Conservation (phyloP, 1,140 invertebrate species). For the Meloidogyne floridensis region DNA sequence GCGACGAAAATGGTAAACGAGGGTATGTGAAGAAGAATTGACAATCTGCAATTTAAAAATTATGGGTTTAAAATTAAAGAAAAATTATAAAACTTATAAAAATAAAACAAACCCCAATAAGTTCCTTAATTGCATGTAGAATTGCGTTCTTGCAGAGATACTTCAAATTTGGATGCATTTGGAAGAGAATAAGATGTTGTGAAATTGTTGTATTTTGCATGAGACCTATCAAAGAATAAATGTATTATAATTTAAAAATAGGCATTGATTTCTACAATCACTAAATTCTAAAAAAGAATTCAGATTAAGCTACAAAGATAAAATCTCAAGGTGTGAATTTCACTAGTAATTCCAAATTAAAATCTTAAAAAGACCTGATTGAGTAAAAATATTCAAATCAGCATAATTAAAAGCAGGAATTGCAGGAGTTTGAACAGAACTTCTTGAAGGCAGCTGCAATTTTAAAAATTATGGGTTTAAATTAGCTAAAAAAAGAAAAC, state of each 20-base stretch:
- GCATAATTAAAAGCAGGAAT: conserved; percentile 25
- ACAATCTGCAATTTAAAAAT: too few species aligned
- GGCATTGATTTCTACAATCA: too few species aligned
- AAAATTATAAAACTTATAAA: conserved; percentile 17
- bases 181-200: conserved; percentile 61
- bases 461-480: too few species aligned
- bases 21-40: too few species aligned
- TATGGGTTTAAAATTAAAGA: too few species aligned
- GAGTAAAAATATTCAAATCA: conserved; percentile 17
- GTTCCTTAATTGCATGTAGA: conserved; percentile 40
- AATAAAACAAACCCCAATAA: conserved; percentile 35
- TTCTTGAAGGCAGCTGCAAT: not conserved
- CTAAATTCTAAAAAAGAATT: too few species aligned
- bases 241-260: not conserved
- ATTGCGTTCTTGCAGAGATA: conserved; percentile 42
- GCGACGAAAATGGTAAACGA: too few species aligned
- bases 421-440: not conserved
- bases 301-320: too few species aligned
- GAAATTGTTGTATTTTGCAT: conserved; percentile 36
- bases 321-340: too few species aligned
- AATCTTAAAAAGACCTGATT: conserved; percentile 8
- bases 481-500: too few species aligned
- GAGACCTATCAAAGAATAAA: conserved; percentile 30
- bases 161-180: conserved; percentile 39
- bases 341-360: too few species aligned